Evolutionary conservation across 2,113 vertebrate species (phyloP).

Genomic region (Azemiops feae): DNA sequence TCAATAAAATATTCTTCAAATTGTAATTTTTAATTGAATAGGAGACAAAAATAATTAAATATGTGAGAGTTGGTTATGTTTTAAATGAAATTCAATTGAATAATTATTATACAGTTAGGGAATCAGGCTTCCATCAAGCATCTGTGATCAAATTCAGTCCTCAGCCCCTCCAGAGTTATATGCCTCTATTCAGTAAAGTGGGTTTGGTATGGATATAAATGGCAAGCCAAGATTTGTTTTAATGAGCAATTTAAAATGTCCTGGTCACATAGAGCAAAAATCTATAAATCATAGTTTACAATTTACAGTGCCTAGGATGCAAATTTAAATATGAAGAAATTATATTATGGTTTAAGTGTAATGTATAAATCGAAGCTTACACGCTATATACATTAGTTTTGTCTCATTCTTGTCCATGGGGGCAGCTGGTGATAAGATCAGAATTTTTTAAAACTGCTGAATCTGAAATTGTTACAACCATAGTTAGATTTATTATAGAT

Average conservation of each 20-base stretch:
- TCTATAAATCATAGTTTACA: not conserved
- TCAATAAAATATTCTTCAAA: not conserved
- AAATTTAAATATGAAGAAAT: not conserved
- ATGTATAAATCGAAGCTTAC: not conserved
- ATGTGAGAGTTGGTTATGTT: not conserved
- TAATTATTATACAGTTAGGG: not conserved
- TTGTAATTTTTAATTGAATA: not conserved
- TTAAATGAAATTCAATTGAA: not conserved
- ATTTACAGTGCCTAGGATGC: not conserved
- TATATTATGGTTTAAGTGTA: not conserved
- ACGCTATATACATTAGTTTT: not conserved
- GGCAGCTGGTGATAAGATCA: not conserved
- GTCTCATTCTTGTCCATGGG: not conserved
- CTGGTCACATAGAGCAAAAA: not conserved
- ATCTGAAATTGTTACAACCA: not conserved
- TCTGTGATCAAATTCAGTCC: not conserved
- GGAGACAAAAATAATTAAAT: not conserved
- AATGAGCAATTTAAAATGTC: not conserved
- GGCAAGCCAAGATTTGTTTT: not conserved
- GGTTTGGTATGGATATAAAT: not conserved
- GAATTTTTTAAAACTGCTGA: not conserved
- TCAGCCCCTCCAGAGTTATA: not conserved
- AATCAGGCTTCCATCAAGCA: not conserved
- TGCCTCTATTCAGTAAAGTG: not conserved
- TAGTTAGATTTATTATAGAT: not conserved